phyloP scores from a whole-genome alignment of 2,888 invertebrate genomes.

The Rhaphigaster nebulosa region DNA sequence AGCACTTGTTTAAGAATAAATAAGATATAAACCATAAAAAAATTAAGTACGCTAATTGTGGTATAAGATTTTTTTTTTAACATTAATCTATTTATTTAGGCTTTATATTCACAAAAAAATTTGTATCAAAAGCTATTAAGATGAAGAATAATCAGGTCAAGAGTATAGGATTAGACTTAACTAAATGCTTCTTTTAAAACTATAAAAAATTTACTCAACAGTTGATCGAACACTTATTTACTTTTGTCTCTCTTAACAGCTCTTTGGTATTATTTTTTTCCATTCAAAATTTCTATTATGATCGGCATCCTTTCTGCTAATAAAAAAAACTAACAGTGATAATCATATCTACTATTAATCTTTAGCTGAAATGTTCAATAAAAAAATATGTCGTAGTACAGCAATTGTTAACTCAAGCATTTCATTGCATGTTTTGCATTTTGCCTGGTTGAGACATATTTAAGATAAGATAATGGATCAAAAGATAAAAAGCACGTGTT shows the following conservation, averaged over 20 bases:
- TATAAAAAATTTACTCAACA: neutral
- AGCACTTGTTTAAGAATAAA: too few species aligned
- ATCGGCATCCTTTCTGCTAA: neutral
- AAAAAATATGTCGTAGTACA: neutral
- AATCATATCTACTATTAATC: neutral
- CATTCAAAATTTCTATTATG: neutral
- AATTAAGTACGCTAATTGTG: too few species aligned
- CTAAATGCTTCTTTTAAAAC: neutral
- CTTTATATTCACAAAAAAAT: too few species aligned
- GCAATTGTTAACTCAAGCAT: neutral
- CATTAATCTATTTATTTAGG: too few species aligned
- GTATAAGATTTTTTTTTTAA: too few species aligned
- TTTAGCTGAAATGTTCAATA: conserved; percentile 18
- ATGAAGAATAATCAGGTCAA: too few species aligned
- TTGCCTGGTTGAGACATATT: neutral
- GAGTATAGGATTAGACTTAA: neutral
- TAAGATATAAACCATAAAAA: too few species aligned
- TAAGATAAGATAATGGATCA: neutral
- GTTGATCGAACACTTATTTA: neutral
- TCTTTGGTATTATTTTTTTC: neutral
- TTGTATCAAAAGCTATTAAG: too few species aligned
- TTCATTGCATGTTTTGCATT: neutral
- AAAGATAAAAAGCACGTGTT: neutral
- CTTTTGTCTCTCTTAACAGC: neutral
- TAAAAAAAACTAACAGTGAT: neutral